phyloP scores from a whole-genome alignment of 2,888 invertebrate species.

The Theodoxus fluviatilis region DNA sequence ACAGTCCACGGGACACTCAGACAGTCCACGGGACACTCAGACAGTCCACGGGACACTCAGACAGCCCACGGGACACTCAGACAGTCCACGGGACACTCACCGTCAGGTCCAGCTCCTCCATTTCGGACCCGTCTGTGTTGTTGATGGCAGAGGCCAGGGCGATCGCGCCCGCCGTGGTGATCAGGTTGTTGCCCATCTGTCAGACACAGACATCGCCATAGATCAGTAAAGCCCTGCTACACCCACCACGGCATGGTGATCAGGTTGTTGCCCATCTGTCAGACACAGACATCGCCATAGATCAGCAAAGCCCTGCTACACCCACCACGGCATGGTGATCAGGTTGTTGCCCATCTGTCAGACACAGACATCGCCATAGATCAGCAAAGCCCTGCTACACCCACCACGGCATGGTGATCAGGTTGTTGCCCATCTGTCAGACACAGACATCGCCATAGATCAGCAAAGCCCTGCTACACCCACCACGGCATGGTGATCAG shows the following conservation, averaged over 20 bases:
- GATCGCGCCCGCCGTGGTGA: conserved; percentile 61
- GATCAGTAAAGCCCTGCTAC: conserved; percentile 53
- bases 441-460: neutral
- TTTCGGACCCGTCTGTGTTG: conserved; percentile 51
- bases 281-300: conserved; percentile 18
- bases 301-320: conserved; percentile 56
- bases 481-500: no score
- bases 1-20: no score
- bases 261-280: conserved; percentile 64
- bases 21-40: no score
- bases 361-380: neutral
- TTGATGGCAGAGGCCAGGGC: conserved; percentile 56
- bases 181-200: conserved; percentile 64
- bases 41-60: no score
- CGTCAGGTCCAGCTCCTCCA: conserved; percentile 57
- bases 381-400: conserved; percentile 56
- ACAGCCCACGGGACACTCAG: no score
- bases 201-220: conserved; percentile 28
- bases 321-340: conserved; percentile 60
- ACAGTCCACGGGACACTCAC: no score
- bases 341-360: conserved; percentile 63
- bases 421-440: conserved; percentile 62
- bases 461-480: no score
- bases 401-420: conserved; percentile 61
- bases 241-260: conserved; percentile 61